phyloP scores from a whole-genome alignment of 2,113 vertebrate genomes.

The Erinaceus europaeus region DNA sequence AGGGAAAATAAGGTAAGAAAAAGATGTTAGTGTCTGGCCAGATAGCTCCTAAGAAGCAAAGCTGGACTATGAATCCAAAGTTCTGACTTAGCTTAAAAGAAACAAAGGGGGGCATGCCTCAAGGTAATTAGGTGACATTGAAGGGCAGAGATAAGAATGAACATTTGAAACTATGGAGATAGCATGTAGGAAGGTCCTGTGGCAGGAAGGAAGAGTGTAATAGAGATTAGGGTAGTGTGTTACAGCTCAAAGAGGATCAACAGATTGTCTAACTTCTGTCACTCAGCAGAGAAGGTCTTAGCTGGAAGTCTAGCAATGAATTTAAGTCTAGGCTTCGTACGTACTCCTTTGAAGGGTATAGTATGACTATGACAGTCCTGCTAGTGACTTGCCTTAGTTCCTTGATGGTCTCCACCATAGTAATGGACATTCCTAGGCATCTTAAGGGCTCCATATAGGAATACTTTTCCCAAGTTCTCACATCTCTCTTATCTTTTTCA shows the following conservation, averaged over 20 bases:
- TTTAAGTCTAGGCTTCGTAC: neutral
- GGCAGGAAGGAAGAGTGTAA: neutral
- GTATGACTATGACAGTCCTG: neutral
- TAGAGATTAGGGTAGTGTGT: neutral
- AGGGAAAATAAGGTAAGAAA: neutral
- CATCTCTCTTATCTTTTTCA: neutral
- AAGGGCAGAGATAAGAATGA: neutral
- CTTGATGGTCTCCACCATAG: neutral
- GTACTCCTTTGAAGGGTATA: neutral
- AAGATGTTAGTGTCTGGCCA: neutral
- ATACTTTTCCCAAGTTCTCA: neutral
- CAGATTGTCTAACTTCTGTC: neutral
- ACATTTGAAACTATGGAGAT: neutral
- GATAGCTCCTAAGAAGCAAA: neutral
- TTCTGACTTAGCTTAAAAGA: neutral
- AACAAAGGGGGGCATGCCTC: neutral
- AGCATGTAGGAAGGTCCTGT: neutral
- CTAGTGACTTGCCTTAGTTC: neutral
- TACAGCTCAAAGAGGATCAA: neutral
- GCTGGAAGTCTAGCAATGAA: neutral
- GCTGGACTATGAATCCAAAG: neutral
- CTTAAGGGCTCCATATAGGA: neutral
- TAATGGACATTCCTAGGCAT: neutral
- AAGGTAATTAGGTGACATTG: neutral
- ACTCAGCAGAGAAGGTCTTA: neutral